Evolutionary conservation across 2,797 vertebrate species (phyloP).

Genomic region (Pangasius djambal): DNA sequence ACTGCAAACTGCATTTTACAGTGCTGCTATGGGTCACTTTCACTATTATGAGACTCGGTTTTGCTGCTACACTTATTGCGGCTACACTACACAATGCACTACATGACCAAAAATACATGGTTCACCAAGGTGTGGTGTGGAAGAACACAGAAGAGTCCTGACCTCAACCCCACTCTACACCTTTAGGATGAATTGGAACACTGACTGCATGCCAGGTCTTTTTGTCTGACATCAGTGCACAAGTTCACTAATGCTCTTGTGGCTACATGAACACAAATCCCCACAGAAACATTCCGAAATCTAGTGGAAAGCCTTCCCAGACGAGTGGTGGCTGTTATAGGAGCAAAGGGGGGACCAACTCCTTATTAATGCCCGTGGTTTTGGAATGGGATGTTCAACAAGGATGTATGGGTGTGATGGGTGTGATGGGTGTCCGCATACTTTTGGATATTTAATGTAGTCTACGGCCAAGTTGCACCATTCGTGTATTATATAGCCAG

Average conservation of each 20-base stretch:
- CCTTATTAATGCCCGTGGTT: neutral
- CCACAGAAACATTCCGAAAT: neutral
- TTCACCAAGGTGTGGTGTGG: neutral
- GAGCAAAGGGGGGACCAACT: neutral
- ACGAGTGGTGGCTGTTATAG: neutral
- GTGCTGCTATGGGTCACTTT: too few relatives aligned
- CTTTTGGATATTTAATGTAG: too few relatives aligned
- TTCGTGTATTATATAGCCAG: neutral
- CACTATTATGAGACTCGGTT: too few relatives aligned
- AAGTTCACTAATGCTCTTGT: neutral
- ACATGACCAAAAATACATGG: neutral
- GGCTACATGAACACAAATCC: neutral
- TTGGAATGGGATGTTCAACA: neutral
- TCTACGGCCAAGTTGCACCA: neutral
- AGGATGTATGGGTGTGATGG: neutral
- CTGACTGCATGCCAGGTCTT: neutral
- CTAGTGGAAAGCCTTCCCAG: neutral
- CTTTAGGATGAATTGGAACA: neutral
- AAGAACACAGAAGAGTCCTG: neutral
- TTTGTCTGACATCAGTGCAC: neutral
- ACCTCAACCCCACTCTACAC: neutral
- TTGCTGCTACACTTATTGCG: too few relatives aligned
- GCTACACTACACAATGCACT: too few relatives aligned
- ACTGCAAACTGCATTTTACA: too few relatives aligned
- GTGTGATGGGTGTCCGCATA: neutral